phyloP scores from a whole-genome alignment of 2,113 vertebrate species.

The Rhea pennata region DNA sequence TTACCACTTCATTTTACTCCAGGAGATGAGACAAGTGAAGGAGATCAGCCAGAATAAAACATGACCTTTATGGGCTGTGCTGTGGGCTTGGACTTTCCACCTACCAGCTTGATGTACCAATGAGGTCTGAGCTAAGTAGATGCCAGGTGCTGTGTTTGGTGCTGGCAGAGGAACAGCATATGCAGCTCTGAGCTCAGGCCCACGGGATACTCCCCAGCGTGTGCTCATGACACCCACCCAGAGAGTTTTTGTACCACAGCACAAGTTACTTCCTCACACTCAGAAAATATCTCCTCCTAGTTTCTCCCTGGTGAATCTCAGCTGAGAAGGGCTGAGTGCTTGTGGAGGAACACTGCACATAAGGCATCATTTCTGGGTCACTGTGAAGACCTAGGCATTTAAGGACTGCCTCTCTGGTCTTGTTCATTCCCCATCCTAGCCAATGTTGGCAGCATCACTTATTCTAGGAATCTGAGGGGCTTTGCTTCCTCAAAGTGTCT shows the following conservation, averaged over 20 bases:
- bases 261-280: constrained; percentile 59
- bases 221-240: constrained; percentile 65
- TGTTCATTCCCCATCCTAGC: background rate
- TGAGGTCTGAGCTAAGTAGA: constrained; percentile 61
- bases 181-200: constrained; percentile 62
- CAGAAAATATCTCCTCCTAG: constrained; percentile 37
- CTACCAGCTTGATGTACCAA: constrained; percentile 57
- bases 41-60: constrained; percentile 71
- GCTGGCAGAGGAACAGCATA: constrained; percentile 64
- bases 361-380: background rate
- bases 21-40: constrained; percentile 64
- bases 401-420: background rate
- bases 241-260: constrained; percentile 54
- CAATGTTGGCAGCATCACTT: background rate
- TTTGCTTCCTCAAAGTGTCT: background rate
- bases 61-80: constrained; percentile 64
- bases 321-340: background rate
- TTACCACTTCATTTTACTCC: constrained; percentile 63
- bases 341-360: background rate
- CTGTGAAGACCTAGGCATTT: background rate
- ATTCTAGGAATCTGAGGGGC: background rate
- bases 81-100: constrained; percentile 71
- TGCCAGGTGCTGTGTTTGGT: constrained; percentile 67
- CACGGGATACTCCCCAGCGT: constrained; percentile 64
- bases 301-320: background rate